Conservation (phyloP, 1,140 invertebrate species). For the Zaprionus lachaisei region DNA sequence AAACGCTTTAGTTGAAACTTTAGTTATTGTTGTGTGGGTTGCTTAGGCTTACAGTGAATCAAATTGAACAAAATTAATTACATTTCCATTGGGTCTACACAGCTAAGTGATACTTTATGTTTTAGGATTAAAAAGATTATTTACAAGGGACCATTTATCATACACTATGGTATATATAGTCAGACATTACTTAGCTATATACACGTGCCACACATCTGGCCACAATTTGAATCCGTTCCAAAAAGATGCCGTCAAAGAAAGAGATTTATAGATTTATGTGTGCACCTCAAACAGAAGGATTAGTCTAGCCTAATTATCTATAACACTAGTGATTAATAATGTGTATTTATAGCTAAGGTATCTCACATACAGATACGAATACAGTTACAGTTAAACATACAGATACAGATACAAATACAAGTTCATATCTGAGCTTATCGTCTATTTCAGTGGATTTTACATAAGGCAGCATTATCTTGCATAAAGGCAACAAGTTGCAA, state of each 20-base stretch:
- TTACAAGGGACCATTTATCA: constrained; percentile 60
- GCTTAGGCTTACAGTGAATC: constrained; percentile 20
- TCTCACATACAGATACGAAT: constrained; percentile 19
- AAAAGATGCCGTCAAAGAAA: constrained; percentile 7
- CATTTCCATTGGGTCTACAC: constrained; percentile 26
- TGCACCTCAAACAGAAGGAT: constrained; percentile 4
- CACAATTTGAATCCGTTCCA: neutral
- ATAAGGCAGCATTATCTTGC: constrained; percentile 72
- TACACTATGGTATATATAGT: constrained; percentile 47
- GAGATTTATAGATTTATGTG: constrained; percentile 7
- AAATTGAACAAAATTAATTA: constrained; percentile 32
- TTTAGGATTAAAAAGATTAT: constrained; percentile 59
- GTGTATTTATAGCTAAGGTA: constrained; percentile 21
- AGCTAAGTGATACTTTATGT: constrained; percentile 59
- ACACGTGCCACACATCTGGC: constrained; percentile 7
- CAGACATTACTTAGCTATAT: constrained; percentile 44
- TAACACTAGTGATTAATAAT: constrained; percentile 8
- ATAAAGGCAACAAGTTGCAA: constrained; percentile 39
- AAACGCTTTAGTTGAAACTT: constrained; percentile 73
- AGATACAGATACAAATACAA: neutral
- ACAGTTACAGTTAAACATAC: neutral
- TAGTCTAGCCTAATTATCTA: neutral
- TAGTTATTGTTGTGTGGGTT: constrained; percentile 53
- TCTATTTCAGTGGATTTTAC: constrained; percentile 74
- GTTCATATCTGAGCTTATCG: constrained; percentile 50